Evolutionary conservation across 2,113 vertebrate species (phyloP), one percentile per base, ranked within the genome.

Genomic region (Phalacrocorax brasilianus): DNA sequence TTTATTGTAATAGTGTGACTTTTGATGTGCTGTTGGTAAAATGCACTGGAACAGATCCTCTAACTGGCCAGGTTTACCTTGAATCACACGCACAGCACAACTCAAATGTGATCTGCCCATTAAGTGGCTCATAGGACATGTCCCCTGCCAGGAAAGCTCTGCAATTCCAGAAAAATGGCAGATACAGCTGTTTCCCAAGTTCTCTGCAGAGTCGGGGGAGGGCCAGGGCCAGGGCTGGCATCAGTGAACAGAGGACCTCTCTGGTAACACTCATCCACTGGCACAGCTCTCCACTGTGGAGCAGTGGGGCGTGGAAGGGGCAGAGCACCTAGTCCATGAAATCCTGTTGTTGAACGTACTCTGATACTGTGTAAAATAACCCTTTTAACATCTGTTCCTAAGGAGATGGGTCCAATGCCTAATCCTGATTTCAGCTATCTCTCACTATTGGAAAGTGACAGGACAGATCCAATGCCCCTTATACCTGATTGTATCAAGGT

Each of bases 21-120:
- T 92, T 61, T 56, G 15, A 53, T 35, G 75, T 27, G 17, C 53
- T 65, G n/a, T 74, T 55, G 33, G 35, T 83, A 82, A 91, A 55
- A 61, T 8, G 4, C 22, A 4, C 15, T 53, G 62, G 17, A 40
- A 74, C 19, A 42, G 59, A 59, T 59, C 7, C 73, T 49, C 47
- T 40, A 44, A 33, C 35, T 44, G 62, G 47, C 24, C 65, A 56
- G n/a, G 23, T 70, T 67, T 63, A 49, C 53, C 52, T 81, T 82
- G 73, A 70, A n/a, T 63, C 72, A 49, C 47, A 89, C 5, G 1
- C 14, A 4, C 9, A 35, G 38, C 9, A 44, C 68, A 35, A 9
- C 0, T 20, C 0, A 8, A 45, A 33, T 62, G 50, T 9, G n/a
- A 76, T 30, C 66, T 40, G 77, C 28, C 45, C 0, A 0, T 65